Evolutionary conservation across 2,888 invertebrate species (phyloP).

Genomic region (Eupithecia exiguata): DNA sequence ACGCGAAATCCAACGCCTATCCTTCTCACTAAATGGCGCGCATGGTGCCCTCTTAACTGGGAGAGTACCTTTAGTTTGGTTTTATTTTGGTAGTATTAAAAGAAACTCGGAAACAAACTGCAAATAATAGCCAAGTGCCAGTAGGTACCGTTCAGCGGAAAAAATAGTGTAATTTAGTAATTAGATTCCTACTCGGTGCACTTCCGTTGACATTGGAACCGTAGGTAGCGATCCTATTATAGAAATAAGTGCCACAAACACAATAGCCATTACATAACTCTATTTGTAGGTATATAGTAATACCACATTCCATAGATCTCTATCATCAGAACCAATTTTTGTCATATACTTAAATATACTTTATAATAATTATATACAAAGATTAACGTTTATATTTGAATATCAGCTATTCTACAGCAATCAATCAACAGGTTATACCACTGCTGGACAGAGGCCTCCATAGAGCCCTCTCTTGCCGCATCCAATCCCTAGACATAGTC

Average conservation of each 20-base stretch:
- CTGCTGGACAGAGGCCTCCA: background rate
- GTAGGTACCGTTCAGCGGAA: background rate
- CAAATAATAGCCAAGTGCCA: background rate
- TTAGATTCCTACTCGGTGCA: background rate
- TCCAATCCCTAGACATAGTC: background rate
- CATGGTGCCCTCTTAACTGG: no score
- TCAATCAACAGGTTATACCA: background rate
- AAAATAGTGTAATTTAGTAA: background rate
- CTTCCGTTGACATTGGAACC: constrained; percentile 1
- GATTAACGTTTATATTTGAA: background rate
- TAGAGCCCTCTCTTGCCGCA: background rate
- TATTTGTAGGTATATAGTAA: background rate
- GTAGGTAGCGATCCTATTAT: background rate
- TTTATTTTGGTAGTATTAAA: no score
- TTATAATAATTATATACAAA: no score
- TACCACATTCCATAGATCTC: background rate
- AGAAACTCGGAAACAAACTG: no score
- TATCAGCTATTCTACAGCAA: background rate
- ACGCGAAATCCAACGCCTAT: no score
- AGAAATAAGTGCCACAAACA: background rate
- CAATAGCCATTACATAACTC: background rate
- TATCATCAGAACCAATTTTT: background rate
- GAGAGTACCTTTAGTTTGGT: no score
- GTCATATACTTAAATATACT: no score
- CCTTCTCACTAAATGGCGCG: no score